Base-by-base conservation (phyloP, 2,797 vertebrate species). In the Enteromius trimaculatus region DNA sequence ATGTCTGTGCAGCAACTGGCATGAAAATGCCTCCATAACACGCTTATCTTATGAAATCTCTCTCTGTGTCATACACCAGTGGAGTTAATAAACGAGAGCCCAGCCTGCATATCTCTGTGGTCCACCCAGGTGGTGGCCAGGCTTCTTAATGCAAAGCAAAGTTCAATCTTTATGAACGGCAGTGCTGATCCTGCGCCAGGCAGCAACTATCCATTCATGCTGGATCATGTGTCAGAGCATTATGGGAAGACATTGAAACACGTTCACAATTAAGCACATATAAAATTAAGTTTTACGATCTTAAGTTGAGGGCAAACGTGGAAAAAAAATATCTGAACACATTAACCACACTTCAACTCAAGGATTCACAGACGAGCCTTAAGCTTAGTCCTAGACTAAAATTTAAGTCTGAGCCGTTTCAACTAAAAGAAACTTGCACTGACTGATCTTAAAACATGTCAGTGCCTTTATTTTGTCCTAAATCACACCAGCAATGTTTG, bases 101-200 rank as follows among this genome's bases (percentile, higher is more conserved):
- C 16, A 26, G 14, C 53, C 64, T 1, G 3, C 3, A 21, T 70
- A 19, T 58, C 68, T 55, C 26, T 3, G 10, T 19, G 49, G 77
- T 44, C 47, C 69, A 74, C 77, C 77, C 77, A 64, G 42, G 68
- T 72, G 37, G 37, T 39, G 51, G 26, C 14, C 44, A 66, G 71
- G 16, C 55, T 6, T 51, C 14, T 7, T 76, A 76, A 82, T 55
- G 34, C 7, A 76, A 39, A 75, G 31, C 47, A 66, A 53, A 42
- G 34, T 75, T 76, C 11, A 16, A 17, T 51, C 47, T 66, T 66
- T 76, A 70, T 71, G 37, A 80, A 80, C 13, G 16, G 55, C 17
- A n/a, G 37, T 44, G 53, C 75, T 66, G 80, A 82, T 66, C 31
- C 31, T 34, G 31, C 31, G 31, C 31, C 4, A 3, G 34, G 10